phyloP scores from a whole-genome alignment of 2,113 vertebrate species.

The Carettochelys insculpta region DNA sequence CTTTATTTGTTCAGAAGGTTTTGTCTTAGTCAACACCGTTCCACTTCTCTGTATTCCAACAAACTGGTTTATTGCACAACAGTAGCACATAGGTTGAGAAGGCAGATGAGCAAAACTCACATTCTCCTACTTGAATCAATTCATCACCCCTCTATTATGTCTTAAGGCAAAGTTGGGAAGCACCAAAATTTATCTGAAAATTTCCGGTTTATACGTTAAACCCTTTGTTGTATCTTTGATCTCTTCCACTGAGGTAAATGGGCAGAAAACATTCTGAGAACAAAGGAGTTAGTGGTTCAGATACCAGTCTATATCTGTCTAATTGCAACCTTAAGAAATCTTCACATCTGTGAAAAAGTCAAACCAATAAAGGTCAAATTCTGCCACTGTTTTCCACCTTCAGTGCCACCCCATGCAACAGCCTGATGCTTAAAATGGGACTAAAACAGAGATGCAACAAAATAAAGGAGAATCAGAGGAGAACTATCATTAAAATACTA shows the following conservation, averaged over 20 bases:
- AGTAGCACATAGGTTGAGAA: neutral
- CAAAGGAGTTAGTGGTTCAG: neutral
- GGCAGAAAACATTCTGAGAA: neutral
- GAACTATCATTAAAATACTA: neutral
- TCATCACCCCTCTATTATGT: neutral
- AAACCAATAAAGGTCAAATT: neutral
- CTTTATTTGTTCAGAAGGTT: neutral
- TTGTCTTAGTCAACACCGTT: rapidly evolving
- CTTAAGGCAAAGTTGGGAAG: neutral
- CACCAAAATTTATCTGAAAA: neutral
- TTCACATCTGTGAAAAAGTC: neutral
- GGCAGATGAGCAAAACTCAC: neutral
- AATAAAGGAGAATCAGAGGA: neutral
- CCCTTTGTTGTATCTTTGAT: neutral
- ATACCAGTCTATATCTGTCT: neutral
- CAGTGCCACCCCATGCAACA: neutral
- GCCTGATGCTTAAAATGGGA: neutral
- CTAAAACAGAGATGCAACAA: neutral
- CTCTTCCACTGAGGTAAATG: neutral
- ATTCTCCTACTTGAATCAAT: rapidly evolving
- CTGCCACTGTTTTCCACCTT: neutral
- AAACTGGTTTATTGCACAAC: neutral
- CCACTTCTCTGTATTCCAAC: neutral
- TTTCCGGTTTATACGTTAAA: neutral
- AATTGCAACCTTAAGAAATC: neutral